Percentiles rank a stretch among this genome's conserved stretches.
Evolutionary conservation across 2,113 vertebrate genomes (phyloP).

Genomic region (Leucopternis melanops): DNA sequence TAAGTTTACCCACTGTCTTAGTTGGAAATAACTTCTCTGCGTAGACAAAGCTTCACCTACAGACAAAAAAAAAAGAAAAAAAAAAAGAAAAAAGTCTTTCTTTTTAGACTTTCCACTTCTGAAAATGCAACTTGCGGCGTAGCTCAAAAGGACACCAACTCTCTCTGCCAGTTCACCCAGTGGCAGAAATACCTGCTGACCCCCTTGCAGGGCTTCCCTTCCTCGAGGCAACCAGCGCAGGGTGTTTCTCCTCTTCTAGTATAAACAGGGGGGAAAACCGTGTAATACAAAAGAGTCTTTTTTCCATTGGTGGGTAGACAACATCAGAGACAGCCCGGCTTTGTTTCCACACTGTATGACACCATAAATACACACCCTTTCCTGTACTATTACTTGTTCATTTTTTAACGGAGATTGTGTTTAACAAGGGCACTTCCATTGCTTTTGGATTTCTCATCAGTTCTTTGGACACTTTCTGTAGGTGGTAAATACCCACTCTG

Average conservation of each 20-base stretch:
- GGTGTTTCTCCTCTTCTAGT: neutral
- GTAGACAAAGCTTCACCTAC: accelerated
- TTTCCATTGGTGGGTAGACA: neutral
- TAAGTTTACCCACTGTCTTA: neutral
- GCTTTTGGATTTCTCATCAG: conserved; percentile 11
- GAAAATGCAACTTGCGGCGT: accelerated
- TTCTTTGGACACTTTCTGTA: neutral
- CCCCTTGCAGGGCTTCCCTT: neutral
- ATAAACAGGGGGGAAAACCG: neutral
- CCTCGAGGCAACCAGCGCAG: neutral
- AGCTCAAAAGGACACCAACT: neutral
- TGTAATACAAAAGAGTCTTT: neutral
- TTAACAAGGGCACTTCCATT: conserved; percentile 15
- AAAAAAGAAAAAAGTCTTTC: neutral
- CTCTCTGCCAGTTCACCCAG: neutral
- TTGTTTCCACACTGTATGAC: neutral
- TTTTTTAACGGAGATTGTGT: too few species aligned
- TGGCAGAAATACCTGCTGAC: neutral
- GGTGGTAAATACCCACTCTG: neutral
- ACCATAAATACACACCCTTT: conserved; percentile 9
- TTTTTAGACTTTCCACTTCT: neutral
- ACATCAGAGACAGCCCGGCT: neutral
- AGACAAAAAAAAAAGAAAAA: neutral
- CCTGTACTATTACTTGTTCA: neutral
- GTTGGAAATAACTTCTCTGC: neutral